Base-by-base conservation (phyloP, 2,888 invertebrate species). In the Rhagophthalmus giganteus region DNA sequence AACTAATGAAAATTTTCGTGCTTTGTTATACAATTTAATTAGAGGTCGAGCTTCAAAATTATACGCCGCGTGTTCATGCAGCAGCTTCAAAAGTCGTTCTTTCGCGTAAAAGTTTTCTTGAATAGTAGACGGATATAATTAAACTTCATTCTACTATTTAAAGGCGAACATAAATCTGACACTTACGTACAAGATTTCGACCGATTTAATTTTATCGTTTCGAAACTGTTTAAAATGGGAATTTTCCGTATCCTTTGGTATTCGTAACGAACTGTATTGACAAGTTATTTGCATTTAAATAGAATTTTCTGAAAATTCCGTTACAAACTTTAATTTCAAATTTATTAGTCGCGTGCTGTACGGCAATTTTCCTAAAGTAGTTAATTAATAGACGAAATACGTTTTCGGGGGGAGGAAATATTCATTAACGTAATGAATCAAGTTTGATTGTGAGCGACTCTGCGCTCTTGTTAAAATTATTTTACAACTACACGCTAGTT, bases 111-210 rank as follows among this genome's bases (percentile, higher is more conserved):
- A 32, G 8, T 32, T 32, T 14, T 32, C n/a, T 10, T 8, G 16
- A 32, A 16, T 12, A 12, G 11, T 10, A 24, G 34, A 24, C 7
- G 11, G 16, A n/a, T n/a, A n/a, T 34, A 34, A 34, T 34, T 34
- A 34, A 34, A 34, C 20, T 16, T 9, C 32, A 12, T 32, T 32
- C 13, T 32, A 12, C 11, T 12, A 13, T 30, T 30, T 30, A 30
- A 30, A 30, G 13, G 3, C 11, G 27, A 27, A 27, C 10, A 27
- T 27, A 27, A 27, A 27, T 27, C 10, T 8, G 32, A 32, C 32
- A 32, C 4, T 32, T 16, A 24, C n/a, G n/a, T n/a, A 34, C 20
- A 24, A 24, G 24, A 20, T 34, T 34, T 24, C 10, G n/a, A 20
- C 16, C 8, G 20, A 16, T 34, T 34, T 16, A 34, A 34, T 16